These are phyloP conservation scores for Saguinus imperator DNA, from an alignment of 2,113 vertebrate genomes.

Conservation along the genomic window DNA sequence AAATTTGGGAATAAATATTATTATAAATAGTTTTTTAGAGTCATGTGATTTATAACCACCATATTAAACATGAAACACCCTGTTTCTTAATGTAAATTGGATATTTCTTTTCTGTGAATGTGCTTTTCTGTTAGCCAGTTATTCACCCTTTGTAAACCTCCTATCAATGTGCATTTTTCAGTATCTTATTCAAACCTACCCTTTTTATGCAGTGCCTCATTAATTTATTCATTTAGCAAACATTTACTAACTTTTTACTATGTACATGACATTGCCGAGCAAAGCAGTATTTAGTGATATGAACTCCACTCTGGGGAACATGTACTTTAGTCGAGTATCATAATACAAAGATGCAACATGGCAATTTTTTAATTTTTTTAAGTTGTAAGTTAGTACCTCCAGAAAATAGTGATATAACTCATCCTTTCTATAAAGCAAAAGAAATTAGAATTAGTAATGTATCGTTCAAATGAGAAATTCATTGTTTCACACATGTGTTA, in stretches of 20 bases:
- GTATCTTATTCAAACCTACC: neutral
- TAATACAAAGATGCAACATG: neutral
- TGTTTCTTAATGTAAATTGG: neutral
- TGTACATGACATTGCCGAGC: neutral
- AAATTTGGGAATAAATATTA: neutral
- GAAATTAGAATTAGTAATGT: constrained; percentile 7
- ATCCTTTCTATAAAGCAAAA: constrained; percentile 17
- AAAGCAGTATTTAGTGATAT: neutral
- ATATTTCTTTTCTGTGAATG: neutral
- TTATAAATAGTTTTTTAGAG: neutral
- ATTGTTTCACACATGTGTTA: neutral
- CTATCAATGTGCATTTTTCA: neutral
- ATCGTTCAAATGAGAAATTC: neutral
- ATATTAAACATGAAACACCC: neutral
- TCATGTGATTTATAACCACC: neutral
- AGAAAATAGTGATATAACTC: neutral
- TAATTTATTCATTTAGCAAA: neutral
- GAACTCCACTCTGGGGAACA: neutral
- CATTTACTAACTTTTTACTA: neutral
- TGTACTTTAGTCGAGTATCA: neutral
- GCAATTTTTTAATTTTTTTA: neutral
- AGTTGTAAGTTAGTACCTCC: neutral
- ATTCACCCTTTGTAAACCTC: neutral
- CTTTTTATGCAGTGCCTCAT: neutral
- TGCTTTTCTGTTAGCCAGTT: neutral